These are phyloP conservation scores for Anolis sagrei DNA, from an alignment of 2,113 vertebrate species.

Conservation along the genomic window DNA sequence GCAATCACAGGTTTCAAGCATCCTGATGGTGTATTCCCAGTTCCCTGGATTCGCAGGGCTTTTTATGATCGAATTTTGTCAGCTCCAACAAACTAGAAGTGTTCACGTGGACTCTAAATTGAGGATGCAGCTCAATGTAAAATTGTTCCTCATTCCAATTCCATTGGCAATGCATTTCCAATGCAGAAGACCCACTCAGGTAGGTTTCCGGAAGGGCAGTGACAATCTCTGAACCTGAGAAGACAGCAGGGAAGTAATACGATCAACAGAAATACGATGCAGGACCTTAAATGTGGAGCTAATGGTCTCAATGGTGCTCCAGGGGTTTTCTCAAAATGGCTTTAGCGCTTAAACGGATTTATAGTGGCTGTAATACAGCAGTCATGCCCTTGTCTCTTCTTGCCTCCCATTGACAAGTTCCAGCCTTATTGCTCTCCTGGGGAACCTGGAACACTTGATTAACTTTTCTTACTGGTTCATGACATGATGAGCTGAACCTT, in stretches of 20 bases:
- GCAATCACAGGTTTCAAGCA: background rate
- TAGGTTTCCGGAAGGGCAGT: background rate
- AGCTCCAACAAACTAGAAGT: background rate
- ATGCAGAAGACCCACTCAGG: conserved; percentile 14
- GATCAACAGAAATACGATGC: conserved; percentile 8
- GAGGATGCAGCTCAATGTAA: background rate
- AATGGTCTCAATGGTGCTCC: background rate
- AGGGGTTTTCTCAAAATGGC: conserved; percentile 28
- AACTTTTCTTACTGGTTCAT: conserved; percentile 73
- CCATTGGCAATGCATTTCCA: rapidly evolving
- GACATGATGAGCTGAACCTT: conserved; percentile 69
- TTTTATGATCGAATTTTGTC: background rate
- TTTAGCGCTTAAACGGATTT: conserved; percentile 49
- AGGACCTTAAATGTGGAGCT: conserved; percentile 24
- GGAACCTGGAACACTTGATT: conserved; percentile 68
- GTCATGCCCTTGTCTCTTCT: conserved; percentile 53
- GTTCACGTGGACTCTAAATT: background rate
- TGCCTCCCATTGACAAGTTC: conserved; percentile 58
- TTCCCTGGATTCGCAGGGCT: background rate
- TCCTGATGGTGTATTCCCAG: too few species aligned
- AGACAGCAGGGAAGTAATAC: conserved; percentile 14
- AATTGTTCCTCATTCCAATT: background rate
- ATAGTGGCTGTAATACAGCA: conserved; percentile 47
- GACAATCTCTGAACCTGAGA: background rate
- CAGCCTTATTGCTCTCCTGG: conserved; percentile 66